A percentile compares a stretch with the other conserved stretches of the same genome.
These are phyloP conservation scores for Tupaia chinensis DNA, from an alignment of 2,113 vertebrate species.

Conservation along the genomic window DNA sequence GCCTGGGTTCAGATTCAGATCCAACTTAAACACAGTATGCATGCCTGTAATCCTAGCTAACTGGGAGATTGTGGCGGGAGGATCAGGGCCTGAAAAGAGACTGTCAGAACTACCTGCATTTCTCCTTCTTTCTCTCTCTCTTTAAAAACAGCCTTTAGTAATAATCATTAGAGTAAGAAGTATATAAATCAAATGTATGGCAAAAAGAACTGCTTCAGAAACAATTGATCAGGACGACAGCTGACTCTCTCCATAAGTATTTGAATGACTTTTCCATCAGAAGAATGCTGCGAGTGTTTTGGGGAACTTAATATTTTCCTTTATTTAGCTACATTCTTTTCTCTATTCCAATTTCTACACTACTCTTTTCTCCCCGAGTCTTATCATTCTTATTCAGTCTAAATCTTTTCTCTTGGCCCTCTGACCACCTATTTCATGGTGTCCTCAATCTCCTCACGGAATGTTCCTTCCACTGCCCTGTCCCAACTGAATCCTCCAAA, in stretches of 20 bases:
- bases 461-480: neutral
- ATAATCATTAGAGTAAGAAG: neutral
- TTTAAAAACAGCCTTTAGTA: too few species aligned
- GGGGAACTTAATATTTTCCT: neutral
- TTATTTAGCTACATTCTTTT: neutral
- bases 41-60: too few species aligned
- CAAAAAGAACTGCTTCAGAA: constrained; percentile 23
- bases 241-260: neutral
- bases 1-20: too few species aligned
- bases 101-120: too few species aligned
- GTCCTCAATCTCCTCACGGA: constrained; percentile 3
- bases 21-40: too few species aligned
- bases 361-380: neutral
- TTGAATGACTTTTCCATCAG: neutral
- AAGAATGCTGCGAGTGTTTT: neutral
- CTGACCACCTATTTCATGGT: neutral
- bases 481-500: neutral
- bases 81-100: too few species aligned
- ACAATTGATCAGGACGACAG: neutral
- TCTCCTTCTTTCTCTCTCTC: too few species aligned
- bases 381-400: neutral
- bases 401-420: constrained; percentile 22
- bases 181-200: constrained; percentile 28
- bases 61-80: too few species aligned
- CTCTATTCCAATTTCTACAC: neutral